Conservation (phyloP, 2,888 invertebrate species). For the Orchesella flavescens region DNA sequence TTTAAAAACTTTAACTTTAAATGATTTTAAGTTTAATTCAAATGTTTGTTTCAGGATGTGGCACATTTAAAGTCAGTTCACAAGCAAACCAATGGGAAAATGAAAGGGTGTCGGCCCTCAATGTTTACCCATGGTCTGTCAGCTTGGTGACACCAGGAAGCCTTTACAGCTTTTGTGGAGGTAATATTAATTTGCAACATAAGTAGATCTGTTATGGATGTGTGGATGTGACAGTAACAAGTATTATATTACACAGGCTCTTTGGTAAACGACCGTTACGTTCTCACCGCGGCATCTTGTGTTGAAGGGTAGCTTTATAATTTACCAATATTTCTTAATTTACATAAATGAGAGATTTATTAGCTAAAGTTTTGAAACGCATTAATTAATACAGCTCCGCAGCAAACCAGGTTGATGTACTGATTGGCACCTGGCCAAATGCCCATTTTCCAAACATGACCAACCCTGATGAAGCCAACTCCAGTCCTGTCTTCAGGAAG, state of each 20-base stretch:
- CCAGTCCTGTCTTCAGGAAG: slow-evolving; percentile 59
- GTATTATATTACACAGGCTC: slow-evolving; percentile 27
- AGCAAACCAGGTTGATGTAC: slow-evolving; percentile 64
- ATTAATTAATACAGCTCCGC: slow-evolving; percentile 43
- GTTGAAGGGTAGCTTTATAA: slow-evolving; percentile 65
- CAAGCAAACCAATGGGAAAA: slow-evolving; percentile 61
- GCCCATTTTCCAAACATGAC: slow-evolving; percentile 62
- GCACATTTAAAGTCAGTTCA: slow-evolving; percentile 41
- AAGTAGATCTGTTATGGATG: not conserved
- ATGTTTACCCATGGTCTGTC: slow-evolving; percentile 68
- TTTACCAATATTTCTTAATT: not conserved
- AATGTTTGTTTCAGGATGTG: slow-evolving; percentile 64
- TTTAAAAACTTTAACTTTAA: not conserved
- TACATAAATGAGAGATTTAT: no score
- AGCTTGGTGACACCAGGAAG: slow-evolving; percentile 66
- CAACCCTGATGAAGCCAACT: slow-evolving; percentile 54
- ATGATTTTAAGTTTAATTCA: not conserved
- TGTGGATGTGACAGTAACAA: no score
- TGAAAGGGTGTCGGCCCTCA: slow-evolving; percentile 61
- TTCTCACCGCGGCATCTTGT: slow-evolving; percentile 66
- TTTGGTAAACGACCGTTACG: slow-evolving; percentile 64
- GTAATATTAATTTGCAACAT: slow-evolving; percentile 16
- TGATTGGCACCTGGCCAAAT: slow-evolving; percentile 68
- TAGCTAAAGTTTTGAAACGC: not conserved
- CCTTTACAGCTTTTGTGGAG: slow-evolving; percentile 64